Conservation (phyloP, 1,140 invertebrate genomes). For the Drosophila ficusphila region DNA sequence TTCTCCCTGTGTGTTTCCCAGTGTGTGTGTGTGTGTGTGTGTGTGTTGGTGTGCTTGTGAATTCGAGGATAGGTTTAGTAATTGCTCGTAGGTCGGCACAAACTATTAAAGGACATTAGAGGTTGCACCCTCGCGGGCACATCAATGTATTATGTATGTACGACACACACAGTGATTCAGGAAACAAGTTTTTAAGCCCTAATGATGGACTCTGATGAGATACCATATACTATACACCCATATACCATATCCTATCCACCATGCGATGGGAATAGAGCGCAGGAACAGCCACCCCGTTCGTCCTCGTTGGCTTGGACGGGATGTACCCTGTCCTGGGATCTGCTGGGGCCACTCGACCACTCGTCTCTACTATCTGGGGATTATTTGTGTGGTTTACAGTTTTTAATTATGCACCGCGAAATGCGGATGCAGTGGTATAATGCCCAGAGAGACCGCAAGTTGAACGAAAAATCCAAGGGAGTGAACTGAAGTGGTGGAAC, state of each 20-base stretch:
- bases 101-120: slow-evolving; percentile 74
- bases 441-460: slow-evolving; percentile 16
- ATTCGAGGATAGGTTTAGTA: slow-evolving; percentile 22
- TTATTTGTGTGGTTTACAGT: slow-evolving; percentile 81
- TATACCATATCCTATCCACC: not conserved
- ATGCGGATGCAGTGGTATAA: slow-evolving; percentile 26
- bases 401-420: slow-evolving; percentile 78
- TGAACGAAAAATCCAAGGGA: slow-evolving; percentile 52
- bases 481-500: slow-evolving; percentile 62
- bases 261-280: too few species aligned
- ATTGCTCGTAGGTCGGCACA: slow-evolving; percentile 50
- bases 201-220: slow-evolving; percentile 1
- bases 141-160: slow-evolving; percentile 28
- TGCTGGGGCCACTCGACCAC: slow-evolving; percentile 6
- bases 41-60: not conserved
- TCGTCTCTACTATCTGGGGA: slow-evolving; percentile 70
- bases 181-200: slow-evolving; percentile 5
- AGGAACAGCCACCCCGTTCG: not conserved
- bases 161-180: slow-evolving; percentile 24
- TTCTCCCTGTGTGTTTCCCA: not conserved
- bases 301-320: too few species aligned
- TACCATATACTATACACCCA: not conserved
- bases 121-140: slow-evolving; percentile 59
- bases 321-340: not conserved
- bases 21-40: not conserved